These are phyloP conservation scores for Scleropages formosus DNA, from an alignment of 2,797 vertebrate species.

Conservation along the genomic window DNA sequence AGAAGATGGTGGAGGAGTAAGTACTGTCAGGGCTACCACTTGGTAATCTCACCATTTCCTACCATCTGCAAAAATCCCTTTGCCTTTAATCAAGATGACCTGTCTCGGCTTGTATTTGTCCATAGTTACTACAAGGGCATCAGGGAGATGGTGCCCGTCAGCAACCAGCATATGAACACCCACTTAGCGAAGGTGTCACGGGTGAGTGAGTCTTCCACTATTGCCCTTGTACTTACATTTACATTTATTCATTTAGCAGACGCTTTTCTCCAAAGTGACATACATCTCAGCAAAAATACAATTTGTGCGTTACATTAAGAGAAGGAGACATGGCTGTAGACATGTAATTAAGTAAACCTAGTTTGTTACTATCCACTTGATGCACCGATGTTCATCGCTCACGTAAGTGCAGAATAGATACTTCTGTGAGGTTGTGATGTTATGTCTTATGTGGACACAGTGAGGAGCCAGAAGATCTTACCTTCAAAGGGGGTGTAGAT, in stretches of 20 bases:
- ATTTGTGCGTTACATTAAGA: too few species aligned
- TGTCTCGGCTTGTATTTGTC: slow-evolving; percentile 30
- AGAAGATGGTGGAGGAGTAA: slow-evolving; percentile 99
- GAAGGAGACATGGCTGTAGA: too few species aligned
- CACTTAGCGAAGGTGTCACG: slow-evolving; percentile 96
- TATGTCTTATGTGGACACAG: background rate
- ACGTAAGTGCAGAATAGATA: too few species aligned
- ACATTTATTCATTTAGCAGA: too few species aligned
- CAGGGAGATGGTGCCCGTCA: slow-evolving; percentile 92
- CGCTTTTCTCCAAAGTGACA: too few species aligned
- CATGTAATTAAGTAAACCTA: too few species aligned
- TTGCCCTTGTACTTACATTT: background rate
- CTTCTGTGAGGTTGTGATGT: background rate
- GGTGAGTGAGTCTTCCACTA: slow-evolving; percentile 68
- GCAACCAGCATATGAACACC: slow-evolving; percentile 99
- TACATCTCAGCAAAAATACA: too few species aligned
- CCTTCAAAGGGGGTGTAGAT: background rate
- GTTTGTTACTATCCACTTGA: too few species aligned
- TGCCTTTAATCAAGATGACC: background rate
- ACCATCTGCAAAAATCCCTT: background rate
- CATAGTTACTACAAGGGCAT: slow-evolving; percentile 94
- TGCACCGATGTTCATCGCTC: too few species aligned
- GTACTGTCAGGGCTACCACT: slow-evolving; percentile 50
- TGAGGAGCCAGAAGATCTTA: background rate
- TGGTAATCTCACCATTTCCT: background rate